Base-by-base conservation (phyloP, 1,140 invertebrate genomes). In the Lepeophtheirus salmonis region DNA sequence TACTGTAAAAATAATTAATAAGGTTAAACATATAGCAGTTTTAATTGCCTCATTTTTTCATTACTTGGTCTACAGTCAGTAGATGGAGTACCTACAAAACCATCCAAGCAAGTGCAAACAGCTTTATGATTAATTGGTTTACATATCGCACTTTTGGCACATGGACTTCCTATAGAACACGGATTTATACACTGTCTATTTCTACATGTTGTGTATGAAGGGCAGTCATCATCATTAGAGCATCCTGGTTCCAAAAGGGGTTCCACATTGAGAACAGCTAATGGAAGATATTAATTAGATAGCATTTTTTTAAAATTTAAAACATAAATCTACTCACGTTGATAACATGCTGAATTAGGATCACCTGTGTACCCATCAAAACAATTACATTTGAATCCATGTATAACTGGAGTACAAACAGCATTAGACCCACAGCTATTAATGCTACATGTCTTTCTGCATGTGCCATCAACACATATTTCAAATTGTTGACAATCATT, bases 181-280 rank as follows among this genome's bases (percentile, higher is more conserved):
- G 84, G 81, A 70, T 88, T 80, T 60, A 78, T 74, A 67, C 86
- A 89, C 10, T 72, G 75, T 1, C 75, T 66, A 65, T 86, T 84
- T 4, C 87, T 79, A 67, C 86, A 89, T 22, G 80, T 83, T 10
- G 81, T 69, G 62, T 77, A 72, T 0, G 78, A 72, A 12, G 79
- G 74, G 70, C 86, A 89, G 55, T 89, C 83, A 1, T 51, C 83
- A 86, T 65, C 78, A 79, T 67, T 82, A 79, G 52, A 77, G 78
- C 50, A 74, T 69, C 2, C 68, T 72, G 58, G 87, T 81, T 1
- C 75, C 68, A 65, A 86, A 77, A 0, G 72, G 69, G 49, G 71
- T 71, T 12, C 21, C 4, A 52, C 21, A 22, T 52, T 52, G 12
- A 18, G 12, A 52, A 22, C n/a, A 22, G 21, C 50, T 75, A 67